Evolutionary conservation across 2,888 invertebrate species (phyloP).

Genomic region (Acronicta leporina): DNA sequence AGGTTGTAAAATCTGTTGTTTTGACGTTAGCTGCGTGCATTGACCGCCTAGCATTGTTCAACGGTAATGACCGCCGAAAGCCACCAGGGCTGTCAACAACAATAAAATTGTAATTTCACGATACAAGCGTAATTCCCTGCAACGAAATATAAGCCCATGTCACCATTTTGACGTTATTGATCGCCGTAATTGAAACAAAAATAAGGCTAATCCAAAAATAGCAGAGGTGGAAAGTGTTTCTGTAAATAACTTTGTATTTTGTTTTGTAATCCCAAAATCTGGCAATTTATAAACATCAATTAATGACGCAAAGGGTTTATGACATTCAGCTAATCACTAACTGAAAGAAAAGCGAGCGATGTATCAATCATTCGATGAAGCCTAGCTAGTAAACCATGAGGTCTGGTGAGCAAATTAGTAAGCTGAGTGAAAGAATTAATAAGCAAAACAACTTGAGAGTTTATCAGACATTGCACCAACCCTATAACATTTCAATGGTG

Average conservation of each 20-base stretch:
- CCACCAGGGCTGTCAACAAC: constrained; percentile 63
- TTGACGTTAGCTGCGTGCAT: constrained; percentile 53
- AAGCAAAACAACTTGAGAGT: background rate
- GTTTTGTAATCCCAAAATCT: constrained; percentile 12
- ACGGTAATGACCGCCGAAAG: constrained; percentile 61
- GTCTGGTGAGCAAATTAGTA: background rate
- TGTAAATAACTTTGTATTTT: constrained; percentile 18
- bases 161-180: constrained; percentile 37
- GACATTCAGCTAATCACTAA: background rate
- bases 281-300: constrained; percentile 7
- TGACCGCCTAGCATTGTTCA: constrained; percentile 58
- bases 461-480: constrained; percentile 8
- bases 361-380: too few species aligned
- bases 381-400: background rate
- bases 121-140: constrained; percentile 41
- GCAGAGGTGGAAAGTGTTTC: constrained; percentile 1
- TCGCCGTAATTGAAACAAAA: constrained; percentile 19
- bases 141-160: constrained; percentile 25
- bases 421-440: background rate
- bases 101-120: constrained; percentile 58
- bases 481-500: constrained; percentile 31
- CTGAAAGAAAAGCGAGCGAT: too few species aligned
- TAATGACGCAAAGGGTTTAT: background rate
- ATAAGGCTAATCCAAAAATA: constrained; percentile 23
- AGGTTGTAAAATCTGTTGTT: constrained; percentile 59